Evolutionary conservation across 2,888 invertebrate genomes (phyloP), one percentile per base, ranked within the genome.

Genomic region (Lasius platythorax): DNA sequence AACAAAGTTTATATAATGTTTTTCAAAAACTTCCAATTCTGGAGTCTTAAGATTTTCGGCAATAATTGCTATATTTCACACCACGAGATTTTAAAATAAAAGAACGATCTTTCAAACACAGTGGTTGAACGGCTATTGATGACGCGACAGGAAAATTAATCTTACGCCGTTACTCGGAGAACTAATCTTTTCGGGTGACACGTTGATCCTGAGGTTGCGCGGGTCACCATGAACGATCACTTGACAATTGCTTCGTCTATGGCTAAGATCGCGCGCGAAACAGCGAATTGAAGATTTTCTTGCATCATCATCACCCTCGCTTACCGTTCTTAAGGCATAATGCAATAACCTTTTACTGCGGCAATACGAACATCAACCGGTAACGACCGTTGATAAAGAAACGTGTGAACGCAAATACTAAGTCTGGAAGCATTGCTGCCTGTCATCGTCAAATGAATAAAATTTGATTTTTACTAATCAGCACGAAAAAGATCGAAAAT

Each of bases 351-450:
- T 56, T 82, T 79, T 79, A 82, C 12, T 53, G 23, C 40, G 46
- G 40, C 64, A 82, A 82, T 79, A 82, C 28, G 82, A 82, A 82
- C 81, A 79, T 82, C 82, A 82, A 64, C 64, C n/a, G 43, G 64
- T 82, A 82, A 82, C 82, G 82, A 79, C 64, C 82, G 33, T 82
- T 67, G 82, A 82, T 82, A 75, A 82, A 64, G 66, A 50, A 73
- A 81, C 12, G 79, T 37, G 79, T 37, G 61, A 53, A 61, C 67
- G 12, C 74, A 74, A 61, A 33, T 81, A 68, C 46, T 33, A 73
- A 81, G 46, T 28, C 75, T 73, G 33, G 37, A 58, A 81, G 33
- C 46, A 73, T 73, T 81, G 46, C 75, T 61, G 79, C 37, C 61
- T n/a, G 37, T 81, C 79, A 81, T 37, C 37, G 9, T 40, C 23